A percentile compares a stretch with the other conserved stretches of the same genome.
These are phyloP conservation scores for Acomys russatus DNA, from an alignment of 2,797 vertebrate species.

Conservation along the genomic window DNA sequence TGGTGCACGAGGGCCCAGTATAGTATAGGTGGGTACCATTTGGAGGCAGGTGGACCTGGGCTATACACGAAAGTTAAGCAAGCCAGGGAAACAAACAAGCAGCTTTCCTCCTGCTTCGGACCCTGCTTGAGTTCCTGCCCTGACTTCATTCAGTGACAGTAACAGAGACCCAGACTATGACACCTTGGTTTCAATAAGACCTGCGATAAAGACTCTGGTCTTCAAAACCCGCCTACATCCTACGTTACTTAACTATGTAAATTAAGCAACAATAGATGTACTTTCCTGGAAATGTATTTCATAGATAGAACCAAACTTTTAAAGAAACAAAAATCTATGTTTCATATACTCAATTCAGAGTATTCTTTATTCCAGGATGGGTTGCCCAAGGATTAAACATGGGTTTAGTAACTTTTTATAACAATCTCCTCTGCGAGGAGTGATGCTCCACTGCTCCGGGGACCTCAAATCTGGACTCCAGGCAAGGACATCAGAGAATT, in stretches of 20 bases:
- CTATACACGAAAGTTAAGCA: not conserved
- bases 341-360: not conserved
- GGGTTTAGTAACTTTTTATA: not conserved
- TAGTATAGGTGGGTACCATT: not conserved
- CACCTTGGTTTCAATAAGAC: constrained; percentile 5
- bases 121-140: not conserved
- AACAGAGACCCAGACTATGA: not conserved
- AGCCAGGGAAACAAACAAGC: not conserved
- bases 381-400: not conserved
- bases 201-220: not conserved
- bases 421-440: not conserved
- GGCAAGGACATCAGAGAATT: not conserved
- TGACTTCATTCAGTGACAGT: not conserved
- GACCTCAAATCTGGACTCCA: not conserved
- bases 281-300: constrained; percentile 36
- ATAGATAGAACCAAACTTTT: constrained; percentile 8
- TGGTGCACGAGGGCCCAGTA: too few species aligned
- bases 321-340: not conserved
- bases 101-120: not conserved
- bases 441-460: not conserved
- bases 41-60: not conserved
- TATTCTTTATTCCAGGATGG: not conserved
- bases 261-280: not conserved
- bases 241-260: not conserved
- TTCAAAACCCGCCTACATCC: not conserved